These are phyloP conservation scores for Dipus sagitta DNA, from an alignment of 2,797 vertebrate species.

Conservation along the genomic window DNA sequence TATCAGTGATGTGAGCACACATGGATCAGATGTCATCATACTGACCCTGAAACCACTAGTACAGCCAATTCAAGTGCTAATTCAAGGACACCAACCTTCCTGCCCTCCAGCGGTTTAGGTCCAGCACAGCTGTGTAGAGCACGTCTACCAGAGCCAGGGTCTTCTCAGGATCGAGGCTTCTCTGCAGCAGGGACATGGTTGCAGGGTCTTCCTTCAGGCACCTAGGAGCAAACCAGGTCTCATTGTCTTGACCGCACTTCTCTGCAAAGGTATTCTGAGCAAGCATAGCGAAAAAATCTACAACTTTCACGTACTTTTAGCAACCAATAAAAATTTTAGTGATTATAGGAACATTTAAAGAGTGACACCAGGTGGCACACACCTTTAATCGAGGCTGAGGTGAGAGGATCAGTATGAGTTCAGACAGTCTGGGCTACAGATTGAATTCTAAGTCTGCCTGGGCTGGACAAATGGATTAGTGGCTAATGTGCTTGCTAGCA, in stretches of 20 bases:
- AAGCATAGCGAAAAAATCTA: neutral
- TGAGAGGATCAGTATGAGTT: neutral
- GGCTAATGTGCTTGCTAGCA: too few relatives aligned
- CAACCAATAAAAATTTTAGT: neutral
- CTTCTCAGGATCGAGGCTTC: constrained; percentile 98
- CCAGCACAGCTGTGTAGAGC: constrained; percentile 97
- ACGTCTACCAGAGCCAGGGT: constrained; percentile 97
- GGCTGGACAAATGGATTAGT: too few relatives aligned
- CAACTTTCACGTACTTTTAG: neutral
- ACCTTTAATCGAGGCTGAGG: neutral
- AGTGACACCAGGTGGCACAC: neutral
- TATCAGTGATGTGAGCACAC: neutral
- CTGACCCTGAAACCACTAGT: neutral
- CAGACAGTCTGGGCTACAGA: neutral
- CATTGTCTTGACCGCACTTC: neutral
- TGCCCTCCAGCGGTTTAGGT: constrained; percentile 96
- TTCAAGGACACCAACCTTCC: constrained; percentile 89
- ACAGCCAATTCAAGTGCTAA: neutral
- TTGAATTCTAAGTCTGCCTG: too few relatives aligned
- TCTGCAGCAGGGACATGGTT: constrained; percentile 98
- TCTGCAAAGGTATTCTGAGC: constrained; percentile 32
- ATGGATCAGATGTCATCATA: neutral
- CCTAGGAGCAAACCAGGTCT: constrained; percentile 86
- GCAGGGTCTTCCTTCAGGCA: constrained; percentile 99
- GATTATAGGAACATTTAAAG: constrained; percentile 38